phyloP scores from a whole-genome alignment of 2,888 invertebrate species.

The Palloptera scutellata region DNA sequence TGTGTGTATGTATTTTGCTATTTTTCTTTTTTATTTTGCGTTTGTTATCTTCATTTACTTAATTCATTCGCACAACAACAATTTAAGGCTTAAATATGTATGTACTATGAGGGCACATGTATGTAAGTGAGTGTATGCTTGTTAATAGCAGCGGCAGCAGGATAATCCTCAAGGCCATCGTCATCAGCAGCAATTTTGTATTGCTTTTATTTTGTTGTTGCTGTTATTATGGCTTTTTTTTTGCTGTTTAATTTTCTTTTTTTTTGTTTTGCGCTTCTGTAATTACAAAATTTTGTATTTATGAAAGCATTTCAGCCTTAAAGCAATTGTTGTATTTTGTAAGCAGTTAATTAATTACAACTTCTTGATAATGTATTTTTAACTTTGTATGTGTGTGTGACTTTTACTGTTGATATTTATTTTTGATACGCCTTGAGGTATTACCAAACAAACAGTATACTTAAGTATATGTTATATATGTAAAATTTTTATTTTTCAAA shows the following conservation, averaged over 20 bases:
- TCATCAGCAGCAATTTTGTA: neutral
- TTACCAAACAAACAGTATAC: too few species aligned
- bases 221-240: too few species aligned
- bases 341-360: slow-evolving; percentile 21
- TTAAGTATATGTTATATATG: too few species aligned
- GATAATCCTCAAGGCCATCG: neutral
- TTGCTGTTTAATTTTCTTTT: too few species aligned
- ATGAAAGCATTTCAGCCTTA: neutral
- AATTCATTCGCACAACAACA: neutral
- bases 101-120: neutral
- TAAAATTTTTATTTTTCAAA: too few species aligned
- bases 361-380: slow-evolving; percentile 3
- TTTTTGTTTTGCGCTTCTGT: too few species aligned
- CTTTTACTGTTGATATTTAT: neutral
- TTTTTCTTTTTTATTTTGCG: too few species aligned
- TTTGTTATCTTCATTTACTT: too few species aligned
- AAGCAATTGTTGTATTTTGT: neutral
- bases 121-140: neutral
- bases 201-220: too few species aligned
- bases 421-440: too few species aligned
- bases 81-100: neutral
- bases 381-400: slow-evolving; percentile 9
- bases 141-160: neutral
- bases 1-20: too few species aligned
- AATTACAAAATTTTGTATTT: too few species aligned